Percentiles rank a stretch among this genome's conserved stretches.
Conservation (phyloP, 1,140 invertebrate species). For the Zaprionus africanus region DNA sequence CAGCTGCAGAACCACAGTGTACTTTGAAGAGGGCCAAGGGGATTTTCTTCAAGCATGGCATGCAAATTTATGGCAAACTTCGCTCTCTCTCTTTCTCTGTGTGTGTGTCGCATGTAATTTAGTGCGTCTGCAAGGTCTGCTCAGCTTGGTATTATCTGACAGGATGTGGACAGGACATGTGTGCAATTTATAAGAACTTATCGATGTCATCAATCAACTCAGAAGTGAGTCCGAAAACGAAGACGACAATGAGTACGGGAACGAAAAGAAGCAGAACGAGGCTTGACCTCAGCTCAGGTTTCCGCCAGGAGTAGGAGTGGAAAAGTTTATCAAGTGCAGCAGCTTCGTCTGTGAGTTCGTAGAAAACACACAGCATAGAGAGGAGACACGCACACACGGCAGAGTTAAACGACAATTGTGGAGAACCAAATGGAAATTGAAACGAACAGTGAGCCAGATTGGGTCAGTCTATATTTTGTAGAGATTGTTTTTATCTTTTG, state of each 20-base stretch:
- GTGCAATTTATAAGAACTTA: slow-evolving; percentile 78
- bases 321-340: slow-evolving; percentile 68
- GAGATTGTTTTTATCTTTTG: neutral
- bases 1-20: neutral
- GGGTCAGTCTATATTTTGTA: neutral
- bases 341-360: slow-evolving; percentile 13
- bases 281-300: slow-evolving; percentile 43
- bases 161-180: slow-evolving; percentile 41
- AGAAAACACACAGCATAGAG: neutral
- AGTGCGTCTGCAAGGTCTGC: slow-evolving; percentile 31
- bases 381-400: neutral
- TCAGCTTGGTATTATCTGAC: slow-evolving; percentile 14
- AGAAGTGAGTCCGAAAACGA: neutral
- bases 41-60: slow-evolving; percentile 1
- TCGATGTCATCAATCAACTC: slow-evolving; percentile 83
- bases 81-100: neutral
- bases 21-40: slow-evolving; percentile 12
- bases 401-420: slow-evolving; percentile 1
- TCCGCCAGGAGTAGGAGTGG: slow-evolving; percentile 16
- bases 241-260: neutral
- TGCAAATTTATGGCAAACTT: slow-evolving; percentile 46
- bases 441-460: neutral
- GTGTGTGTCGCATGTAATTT: slow-evolving; percentile 39
- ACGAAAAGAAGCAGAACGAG: neutral
- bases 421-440: slow-evolving; percentile 6